A percentile compares a stretch with the other conserved stretches of the same genome.
Conservation (phyloP, 2,113 vertebrate species). For the Taxidea taxus region DNA sequence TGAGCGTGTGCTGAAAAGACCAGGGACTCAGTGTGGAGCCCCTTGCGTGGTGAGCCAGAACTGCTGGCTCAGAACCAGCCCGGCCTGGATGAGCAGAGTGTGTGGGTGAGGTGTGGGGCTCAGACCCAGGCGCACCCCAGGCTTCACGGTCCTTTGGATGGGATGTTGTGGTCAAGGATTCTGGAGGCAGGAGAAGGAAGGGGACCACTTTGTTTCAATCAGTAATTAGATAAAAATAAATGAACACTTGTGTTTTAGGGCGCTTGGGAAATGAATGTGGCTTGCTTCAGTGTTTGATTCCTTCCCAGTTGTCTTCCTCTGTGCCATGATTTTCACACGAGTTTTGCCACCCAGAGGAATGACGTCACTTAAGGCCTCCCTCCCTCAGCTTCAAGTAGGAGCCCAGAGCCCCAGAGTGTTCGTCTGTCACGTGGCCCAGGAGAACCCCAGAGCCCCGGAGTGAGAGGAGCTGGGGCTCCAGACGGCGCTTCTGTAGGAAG, state of each 20-base stretch:
- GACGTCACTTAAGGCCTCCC: accelerated
- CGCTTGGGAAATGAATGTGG: not conserved
- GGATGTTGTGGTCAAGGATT: not conserved
- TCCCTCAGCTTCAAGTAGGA: not conserved
- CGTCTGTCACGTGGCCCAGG: not conserved
- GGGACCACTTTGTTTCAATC: not conserved
- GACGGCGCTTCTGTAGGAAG: not conserved
- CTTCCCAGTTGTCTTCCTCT: not conserved
- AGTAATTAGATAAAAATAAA: not conserved
- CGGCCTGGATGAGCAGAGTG: not conserved
- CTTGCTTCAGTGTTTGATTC: not conserved
- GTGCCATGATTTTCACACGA: not conserved
- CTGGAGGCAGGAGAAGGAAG: not conserved
- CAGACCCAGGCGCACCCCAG: not conserved
- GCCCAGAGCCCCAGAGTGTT: not conserved
- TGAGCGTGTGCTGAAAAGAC: not conserved
- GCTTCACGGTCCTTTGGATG: not conserved
- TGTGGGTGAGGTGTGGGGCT: not conserved
- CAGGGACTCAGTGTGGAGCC: no score
- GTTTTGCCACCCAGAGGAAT: not conserved
- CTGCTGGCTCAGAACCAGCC: not conserved
- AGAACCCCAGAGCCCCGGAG: not conserved
- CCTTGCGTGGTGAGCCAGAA: not conserved
- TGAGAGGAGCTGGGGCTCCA: not conserved
- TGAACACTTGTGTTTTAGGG: not conserved